Evolutionary conservation across 2,113 vertebrate genomes (phyloP).

Genomic region (Corythaeola cristata): DNA sequence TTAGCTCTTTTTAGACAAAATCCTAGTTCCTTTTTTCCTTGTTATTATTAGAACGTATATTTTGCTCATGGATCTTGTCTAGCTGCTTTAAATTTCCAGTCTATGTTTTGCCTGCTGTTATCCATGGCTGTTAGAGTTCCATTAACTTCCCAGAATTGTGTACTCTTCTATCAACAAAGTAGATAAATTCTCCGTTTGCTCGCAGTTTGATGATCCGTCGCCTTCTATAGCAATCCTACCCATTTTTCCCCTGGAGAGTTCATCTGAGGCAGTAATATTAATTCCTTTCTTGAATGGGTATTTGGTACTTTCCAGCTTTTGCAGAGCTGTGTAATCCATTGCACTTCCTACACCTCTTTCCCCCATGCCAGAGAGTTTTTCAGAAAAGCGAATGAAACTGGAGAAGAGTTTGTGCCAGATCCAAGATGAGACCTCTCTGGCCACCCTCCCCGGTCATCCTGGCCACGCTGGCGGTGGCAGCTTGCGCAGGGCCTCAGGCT

Average conservation of each 20-base stretch:
- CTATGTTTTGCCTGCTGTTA: background rate
- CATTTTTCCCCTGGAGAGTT: background rate
- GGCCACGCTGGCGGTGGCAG: rapidly evolving
- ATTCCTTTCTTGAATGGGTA: background rate
- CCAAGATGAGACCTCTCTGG: rapidly evolving
- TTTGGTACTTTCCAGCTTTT: background rate
- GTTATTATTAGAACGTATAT: rapidly evolving
- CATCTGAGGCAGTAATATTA: background rate
- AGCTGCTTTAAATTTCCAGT: background rate
- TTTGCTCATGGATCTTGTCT: background rate
- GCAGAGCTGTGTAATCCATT: background rate
- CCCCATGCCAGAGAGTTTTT: background rate
- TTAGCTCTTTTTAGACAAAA: background rate
- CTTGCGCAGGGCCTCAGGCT: background rate
- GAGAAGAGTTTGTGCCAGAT: background rate
- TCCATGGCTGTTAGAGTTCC: background rate
- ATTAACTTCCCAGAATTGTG: background rate
- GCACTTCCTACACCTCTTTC: background rate
- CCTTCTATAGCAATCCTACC: background rate
- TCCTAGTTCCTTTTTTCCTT: background rate
- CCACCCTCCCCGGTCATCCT: background rate
- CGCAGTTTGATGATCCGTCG: background rate
- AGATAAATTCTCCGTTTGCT: background rate
- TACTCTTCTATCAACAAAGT: background rate
- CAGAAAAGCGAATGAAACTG: background rate